phyloP scores from a whole-genome alignment of 2,797 vertebrate genomes.

The Parotocinclus haroldoi region DNA sequence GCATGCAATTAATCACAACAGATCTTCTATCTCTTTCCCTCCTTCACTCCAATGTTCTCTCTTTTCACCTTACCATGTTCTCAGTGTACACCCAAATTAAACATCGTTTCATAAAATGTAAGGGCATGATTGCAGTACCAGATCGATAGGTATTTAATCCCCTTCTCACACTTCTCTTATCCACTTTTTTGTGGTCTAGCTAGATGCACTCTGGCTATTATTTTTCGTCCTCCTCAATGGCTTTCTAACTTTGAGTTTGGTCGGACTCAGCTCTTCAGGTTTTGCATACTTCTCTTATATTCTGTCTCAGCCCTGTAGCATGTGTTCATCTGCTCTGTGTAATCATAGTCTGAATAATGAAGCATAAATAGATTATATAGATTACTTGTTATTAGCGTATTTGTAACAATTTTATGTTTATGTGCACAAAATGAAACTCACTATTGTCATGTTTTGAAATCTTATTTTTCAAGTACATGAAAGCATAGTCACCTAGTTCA shows the following conservation, averaged over 20 bases:
- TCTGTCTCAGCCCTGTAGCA: background rate
- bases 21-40: constrained; percentile 21
- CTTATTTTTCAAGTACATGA: too few relatives aligned
- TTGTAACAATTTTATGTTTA: too few relatives aligned
- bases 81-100: constrained; percentile 60
- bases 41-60: constrained; percentile 15
- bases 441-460: too few relatives aligned
- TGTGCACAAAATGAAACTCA: too few relatives aligned
- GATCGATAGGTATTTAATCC: constrained; percentile 70
- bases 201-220: constrained; percentile 55
- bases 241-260: constrained; percentile 44
- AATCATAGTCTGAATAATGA: too few relatives aligned
- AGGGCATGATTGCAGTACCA: constrained; percentile 51
- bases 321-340: constrained; percentile 14
- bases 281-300: constrained; percentile 25
- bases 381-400: too few relatives aligned
- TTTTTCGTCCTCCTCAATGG: constrained; percentile 53
- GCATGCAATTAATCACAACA: constrained; percentile 28
- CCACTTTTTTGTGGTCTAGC: constrained; percentile 53
- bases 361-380: too few relatives aligned
- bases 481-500: too few relatives aligned
- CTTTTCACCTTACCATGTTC: constrained; percentile 47
- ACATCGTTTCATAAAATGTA: constrained; percentile 66
- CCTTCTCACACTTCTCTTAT: constrained; percentile 54
- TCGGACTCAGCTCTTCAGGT: constrained; percentile 33